Percentiles rank a stretch among this genome's conserved stretches.
Conservation (phyloP, 2,113 vertebrate genomes). For the Pseudopodoces humilis region DNA sequence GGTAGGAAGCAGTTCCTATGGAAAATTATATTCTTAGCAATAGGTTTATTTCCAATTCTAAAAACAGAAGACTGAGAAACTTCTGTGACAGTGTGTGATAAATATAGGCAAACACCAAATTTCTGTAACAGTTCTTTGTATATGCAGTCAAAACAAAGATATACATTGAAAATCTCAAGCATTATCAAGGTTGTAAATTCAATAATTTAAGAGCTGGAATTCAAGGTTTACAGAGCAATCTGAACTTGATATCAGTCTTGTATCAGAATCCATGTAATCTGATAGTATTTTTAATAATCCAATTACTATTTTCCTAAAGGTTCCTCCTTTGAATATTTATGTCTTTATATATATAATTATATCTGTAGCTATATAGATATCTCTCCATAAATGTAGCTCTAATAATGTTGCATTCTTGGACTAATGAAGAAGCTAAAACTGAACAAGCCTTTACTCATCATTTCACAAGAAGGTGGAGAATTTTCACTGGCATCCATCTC, state of each 20-base stretch:
- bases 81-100: slow-evolving; percentile 7
- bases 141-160: slow-evolving; percentile 12
- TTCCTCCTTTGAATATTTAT: background rate
- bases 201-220: background rate
- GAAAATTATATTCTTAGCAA: background rate
- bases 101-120: slow-evolving; percentile 19
- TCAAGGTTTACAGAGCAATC: background rate
- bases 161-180: background rate
- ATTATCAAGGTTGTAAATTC: background rate
- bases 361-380: background rate
- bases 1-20: background rate
- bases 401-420: background rate
- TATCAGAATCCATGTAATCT: background rate
- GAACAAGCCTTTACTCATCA: background rate
- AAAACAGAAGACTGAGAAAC: slow-evolving; percentile 20
- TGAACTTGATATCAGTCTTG: background rate
- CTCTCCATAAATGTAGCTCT: background rate
- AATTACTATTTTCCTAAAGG: background rate
- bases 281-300: background rate
- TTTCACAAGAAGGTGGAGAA: background rate
- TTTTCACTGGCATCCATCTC: background rate
- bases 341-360: rapidly evolving
- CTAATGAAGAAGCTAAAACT: background rate
- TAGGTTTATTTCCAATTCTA: slow-evolving; percentile 22
- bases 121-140: background rate